phyloP scores from a whole-genome alignment of 2,888 invertebrate species.

The Andrena trimmerana region DNA sequence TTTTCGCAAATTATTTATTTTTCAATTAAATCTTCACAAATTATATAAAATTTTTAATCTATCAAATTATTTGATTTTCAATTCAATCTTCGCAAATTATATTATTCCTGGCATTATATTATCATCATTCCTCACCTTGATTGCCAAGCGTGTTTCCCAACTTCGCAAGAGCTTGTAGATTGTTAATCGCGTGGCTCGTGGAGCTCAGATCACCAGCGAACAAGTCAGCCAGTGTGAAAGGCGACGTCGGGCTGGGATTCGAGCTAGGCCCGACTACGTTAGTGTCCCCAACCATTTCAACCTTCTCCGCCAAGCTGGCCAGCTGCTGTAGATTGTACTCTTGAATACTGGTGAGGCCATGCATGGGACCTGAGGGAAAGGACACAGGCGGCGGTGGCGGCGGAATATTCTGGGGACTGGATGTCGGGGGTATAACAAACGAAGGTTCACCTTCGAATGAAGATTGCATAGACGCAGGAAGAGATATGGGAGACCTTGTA shows the following conservation, averaged over 20 bases:
- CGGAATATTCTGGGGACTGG: conserved; percentile 83
- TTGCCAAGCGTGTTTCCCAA: conserved; percentile 88
- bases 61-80: too few relatives aligned
- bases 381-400: conserved; percentile 81
- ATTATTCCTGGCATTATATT: neutral
- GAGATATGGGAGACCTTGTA: conserved; percentile 90
- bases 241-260: conserved; percentile 87
- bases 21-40: too few relatives aligned
- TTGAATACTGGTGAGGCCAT: conserved; percentile 90
- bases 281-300: conserved; percentile 81
- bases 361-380: conserved; percentile 83
- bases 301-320: conserved; percentile 92
- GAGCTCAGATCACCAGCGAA: conserved; percentile 90
- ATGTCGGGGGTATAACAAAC: conserved; percentile 85
- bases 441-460: conserved; percentile 92
- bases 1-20: too few relatives aligned
- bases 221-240: conserved; percentile 92
- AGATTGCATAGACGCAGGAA: conserved; percentile 90
- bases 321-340: conserved; percentile 95
- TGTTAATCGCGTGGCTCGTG: conserved; percentile 92
- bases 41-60: too few relatives aligned
- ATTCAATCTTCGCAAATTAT: too few relatives aligned
- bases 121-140: conserved; percentile 82
- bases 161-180: conserved; percentile 95
- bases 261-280: conserved; percentile 83